Conservation (phyloP, 2,797 vertebrate species). For the Emydoidea blandingii region DNA sequence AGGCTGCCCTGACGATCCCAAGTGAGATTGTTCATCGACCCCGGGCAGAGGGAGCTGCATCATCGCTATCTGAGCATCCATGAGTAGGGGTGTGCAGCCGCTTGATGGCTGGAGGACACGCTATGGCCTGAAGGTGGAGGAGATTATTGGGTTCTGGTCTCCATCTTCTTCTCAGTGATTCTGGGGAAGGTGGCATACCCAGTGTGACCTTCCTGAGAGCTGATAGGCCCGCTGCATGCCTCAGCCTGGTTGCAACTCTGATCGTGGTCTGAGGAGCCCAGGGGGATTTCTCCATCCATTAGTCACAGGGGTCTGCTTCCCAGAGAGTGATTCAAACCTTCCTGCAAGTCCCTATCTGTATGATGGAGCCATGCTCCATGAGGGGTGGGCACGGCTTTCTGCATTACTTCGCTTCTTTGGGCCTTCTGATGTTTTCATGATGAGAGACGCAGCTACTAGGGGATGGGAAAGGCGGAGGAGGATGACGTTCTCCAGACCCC, state of each 20-base stretch:
- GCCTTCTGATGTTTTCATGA: neutral
- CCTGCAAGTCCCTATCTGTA: too few relatives aligned
- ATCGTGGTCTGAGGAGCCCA: neutral
- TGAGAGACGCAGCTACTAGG: neutral
- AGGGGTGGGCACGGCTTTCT: neutral
- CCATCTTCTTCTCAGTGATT: neutral
- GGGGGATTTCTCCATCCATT: neutral
- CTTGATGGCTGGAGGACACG: neutral
- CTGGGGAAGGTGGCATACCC: neutral
- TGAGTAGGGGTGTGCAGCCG: too few relatives aligned
- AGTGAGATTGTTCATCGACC: neutral
- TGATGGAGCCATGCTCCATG: neutral
- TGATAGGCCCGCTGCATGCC: neutral
- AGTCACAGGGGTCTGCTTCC: neutral
- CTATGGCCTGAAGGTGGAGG: neutral
- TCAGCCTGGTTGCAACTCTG: neutral
- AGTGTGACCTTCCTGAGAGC: neutral
- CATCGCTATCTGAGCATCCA: too few relatives aligned
- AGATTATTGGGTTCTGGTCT: neutral
- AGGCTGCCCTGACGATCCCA: neutral
- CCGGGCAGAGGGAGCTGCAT: neutral
- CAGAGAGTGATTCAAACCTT: neutral
- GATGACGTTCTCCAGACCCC: neutral
- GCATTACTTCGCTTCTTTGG: neutral
- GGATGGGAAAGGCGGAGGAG: neutral